Conservation (phyloP, 2,888 invertebrate genomes). For the Leptura quadrifasciata region DNA sequence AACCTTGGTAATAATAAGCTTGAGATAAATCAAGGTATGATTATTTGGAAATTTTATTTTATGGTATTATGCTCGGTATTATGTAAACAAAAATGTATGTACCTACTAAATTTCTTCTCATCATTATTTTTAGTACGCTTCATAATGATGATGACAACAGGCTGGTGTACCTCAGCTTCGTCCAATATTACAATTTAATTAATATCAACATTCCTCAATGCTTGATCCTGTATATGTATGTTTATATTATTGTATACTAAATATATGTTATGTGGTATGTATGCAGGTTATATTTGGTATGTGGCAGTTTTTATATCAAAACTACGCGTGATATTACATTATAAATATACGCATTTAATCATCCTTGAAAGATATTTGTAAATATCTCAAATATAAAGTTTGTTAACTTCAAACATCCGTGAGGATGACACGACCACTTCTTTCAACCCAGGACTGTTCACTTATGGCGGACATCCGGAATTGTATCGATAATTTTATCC, state of each 20-base stretch:
- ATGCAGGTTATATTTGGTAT: constrained; percentile 11
- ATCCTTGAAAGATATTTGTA: constrained; percentile 25
- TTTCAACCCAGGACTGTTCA: constrained; percentile 2
- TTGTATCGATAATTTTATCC: constrained; percentile 16
- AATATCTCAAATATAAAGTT: constrained; percentile 19
- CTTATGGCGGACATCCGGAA: constrained; percentile 34
- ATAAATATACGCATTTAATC: constrained; percentile 24
- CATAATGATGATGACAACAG: constrained; percentile 20
- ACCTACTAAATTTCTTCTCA: constrained; percentile 32
- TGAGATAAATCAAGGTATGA: constrained; percentile 23
- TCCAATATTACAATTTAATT: background rate
- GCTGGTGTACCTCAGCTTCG: constrained; percentile 3
- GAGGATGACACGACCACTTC: constrained; percentile 28
- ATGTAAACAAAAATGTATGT: constrained; percentile 29
- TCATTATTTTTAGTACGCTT: constrained; percentile 37
- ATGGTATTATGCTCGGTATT: constrained; percentile 17
- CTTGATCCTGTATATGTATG: constrained; percentile 4
- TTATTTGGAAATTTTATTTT: constrained; percentile 35
- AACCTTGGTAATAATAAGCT: constrained; percentile 29
- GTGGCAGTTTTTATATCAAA: constrained; percentile 6
- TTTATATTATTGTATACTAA: constrained; percentile 17
- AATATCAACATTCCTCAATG: background rate
- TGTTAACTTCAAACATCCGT: constrained; percentile 23
- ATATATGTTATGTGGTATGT: constrained; percentile 6
- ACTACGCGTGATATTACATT: constrained; percentile 18